phyloP scores from a whole-genome alignment of 2,113 vertebrate species.

The Axis porcinus region DNA sequence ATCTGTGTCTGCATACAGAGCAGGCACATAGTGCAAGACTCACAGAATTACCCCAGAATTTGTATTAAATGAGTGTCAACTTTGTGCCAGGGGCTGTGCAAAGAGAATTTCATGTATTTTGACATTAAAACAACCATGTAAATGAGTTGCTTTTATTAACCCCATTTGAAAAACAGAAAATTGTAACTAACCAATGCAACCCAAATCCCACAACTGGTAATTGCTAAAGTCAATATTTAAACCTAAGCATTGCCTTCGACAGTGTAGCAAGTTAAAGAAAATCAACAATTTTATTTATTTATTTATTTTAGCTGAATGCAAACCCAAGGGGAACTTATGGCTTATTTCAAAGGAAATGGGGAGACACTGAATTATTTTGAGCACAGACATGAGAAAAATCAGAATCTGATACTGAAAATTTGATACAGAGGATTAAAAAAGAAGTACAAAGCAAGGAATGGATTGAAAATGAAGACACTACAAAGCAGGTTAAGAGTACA shows the following conservation, averaged over 20 bases:
- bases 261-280: not conserved
- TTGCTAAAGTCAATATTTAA: not conserved
- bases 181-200: not conserved
- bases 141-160: not conserved
- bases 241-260: not conserved
- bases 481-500: not conserved
- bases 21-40: rapidly evolving
- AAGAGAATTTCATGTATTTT: not conserved
- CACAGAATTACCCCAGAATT: not conserved
- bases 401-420: not conserved
- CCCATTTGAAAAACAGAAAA: not conserved
- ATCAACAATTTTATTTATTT: not conserved
- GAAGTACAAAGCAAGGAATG: not conserved
- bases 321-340: not conserved
- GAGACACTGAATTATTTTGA: not conserved
- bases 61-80: not conserved
- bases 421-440: not conserved
- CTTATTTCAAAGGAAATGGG: not conserved
- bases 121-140: not conserved
- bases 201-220: not conserved
- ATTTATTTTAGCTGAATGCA: not conserved
- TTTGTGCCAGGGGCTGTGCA: not conserved
- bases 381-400: not conserved
- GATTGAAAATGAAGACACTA: not conserved
- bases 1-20: rapidly evolving